These are phyloP conservation scores for Pegoplata infirma DNA, from an alignment of 2,888 invertebrate genomes.

Conservation along the genomic window DNA sequence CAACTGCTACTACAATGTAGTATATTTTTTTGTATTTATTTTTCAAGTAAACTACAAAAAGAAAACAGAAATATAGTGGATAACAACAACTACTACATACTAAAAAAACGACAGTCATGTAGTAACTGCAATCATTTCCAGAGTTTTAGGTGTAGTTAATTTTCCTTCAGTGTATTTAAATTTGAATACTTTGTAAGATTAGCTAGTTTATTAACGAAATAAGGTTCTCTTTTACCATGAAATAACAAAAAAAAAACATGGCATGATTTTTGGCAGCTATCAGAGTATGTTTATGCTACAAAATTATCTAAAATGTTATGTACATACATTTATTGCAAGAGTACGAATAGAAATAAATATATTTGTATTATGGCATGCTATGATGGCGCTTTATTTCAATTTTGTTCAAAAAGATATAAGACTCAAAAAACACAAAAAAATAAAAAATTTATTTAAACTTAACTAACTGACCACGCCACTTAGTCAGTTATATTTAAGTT, in stretches of 20 bases:
- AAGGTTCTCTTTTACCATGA: conserved; percentile 33
- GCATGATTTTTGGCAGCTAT: conserved; percentile 55
- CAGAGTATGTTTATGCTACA: conserved; percentile 41
- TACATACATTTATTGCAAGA: conserved; percentile 21
- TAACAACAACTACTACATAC: too few relatives aligned
- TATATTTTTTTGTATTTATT: too few relatives aligned
- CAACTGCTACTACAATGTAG: too few relatives aligned
- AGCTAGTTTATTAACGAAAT: conserved; percentile 29
- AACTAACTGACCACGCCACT: conserved; percentile 52
- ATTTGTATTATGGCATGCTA: conserved; percentile 38
- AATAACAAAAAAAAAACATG: conserved; percentile 29
- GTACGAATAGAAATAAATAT: too few relatives aligned
- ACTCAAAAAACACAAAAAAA: conserved; percentile 10
- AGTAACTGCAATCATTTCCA: too few relatives aligned
- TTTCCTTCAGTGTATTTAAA: conserved; percentile 29
- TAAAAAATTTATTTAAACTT: conserved; percentile 21
- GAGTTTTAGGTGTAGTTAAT: too few relatives aligned
- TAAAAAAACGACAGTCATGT: too few relatives aligned
- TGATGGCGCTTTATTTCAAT: conserved; percentile 54
- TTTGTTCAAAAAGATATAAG: not conserved
- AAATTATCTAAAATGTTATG: conserved; percentile 47
- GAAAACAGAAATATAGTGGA: too few relatives aligned
- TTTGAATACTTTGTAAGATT: conserved; percentile 44
- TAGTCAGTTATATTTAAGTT: conserved; percentile 33
- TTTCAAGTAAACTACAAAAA: too few relatives aligned